Evolutionary conservation across 37 sponge, comb jelly and placozoan genomes (phyloP).

Genomic region (Chondrilla cf. caribensis): DNA sequence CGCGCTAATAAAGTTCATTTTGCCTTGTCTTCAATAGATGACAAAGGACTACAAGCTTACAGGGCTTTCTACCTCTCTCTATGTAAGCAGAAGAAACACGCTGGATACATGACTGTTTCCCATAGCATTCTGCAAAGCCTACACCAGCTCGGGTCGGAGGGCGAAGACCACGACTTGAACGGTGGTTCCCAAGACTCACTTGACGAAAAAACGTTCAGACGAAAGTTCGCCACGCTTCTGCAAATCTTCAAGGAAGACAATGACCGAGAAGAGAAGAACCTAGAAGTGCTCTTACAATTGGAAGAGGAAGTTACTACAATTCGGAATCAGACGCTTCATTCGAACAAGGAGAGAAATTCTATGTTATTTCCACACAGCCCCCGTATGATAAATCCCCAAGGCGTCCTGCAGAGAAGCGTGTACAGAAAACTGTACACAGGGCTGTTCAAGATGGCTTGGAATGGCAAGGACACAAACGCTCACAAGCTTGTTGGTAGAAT

Average conservation of each 20-base stretch:
- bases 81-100: neutral
- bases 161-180: neutral
- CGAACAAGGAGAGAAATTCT: neutral
- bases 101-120: neutral
- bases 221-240: too few species aligned
- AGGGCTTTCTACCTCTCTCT: neutral
- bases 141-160: neutral
- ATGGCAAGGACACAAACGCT: conserved; percentile 27
- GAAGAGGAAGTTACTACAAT: neutral
- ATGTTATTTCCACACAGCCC: neutral
- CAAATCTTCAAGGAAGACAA: too few species aligned
- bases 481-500: neutral
- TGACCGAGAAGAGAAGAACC: neutral
- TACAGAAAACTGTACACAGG: conserved; percentile 16
- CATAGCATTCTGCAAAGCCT: neutral
- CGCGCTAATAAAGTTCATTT: neutral
- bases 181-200: neutral
- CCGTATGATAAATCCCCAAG: conserved; percentile 22
- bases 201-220: too few species aligned
- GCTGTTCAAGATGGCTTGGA: conserved; percentile 46
- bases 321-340: neutral
- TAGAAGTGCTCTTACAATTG: neutral
- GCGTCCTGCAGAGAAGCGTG: neutral
- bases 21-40: neutral
- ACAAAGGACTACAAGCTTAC: neutral